Conservation (phyloP, 2,888 invertebrate species). For the Nomada ferruginata region DNA sequence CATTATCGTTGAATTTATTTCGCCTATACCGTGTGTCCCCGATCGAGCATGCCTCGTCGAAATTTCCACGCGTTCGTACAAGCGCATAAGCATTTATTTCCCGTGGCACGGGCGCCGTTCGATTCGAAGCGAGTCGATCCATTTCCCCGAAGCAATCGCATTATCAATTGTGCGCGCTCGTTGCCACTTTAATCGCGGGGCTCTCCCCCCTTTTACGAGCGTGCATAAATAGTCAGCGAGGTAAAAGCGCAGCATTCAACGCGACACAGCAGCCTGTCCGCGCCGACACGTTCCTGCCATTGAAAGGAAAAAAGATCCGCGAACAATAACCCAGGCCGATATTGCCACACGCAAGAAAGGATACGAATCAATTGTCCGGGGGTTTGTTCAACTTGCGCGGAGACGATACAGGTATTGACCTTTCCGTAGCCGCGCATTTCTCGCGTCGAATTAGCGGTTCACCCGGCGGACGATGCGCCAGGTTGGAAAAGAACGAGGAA, state of each 20-base stretch:
- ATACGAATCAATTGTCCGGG: not conserved
- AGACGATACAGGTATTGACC: too few species aligned
- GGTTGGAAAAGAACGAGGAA: slow-evolving; percentile 12
- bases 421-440: too few species aligned
- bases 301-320: not conserved
- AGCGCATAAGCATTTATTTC: too few species aligned
- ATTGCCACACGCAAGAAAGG: not conserved
- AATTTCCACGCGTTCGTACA: not conserved
- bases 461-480: not conserved
- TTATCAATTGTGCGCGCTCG: not conserved
- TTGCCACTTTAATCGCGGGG: not conserved
- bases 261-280: not conserved
- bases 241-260: not conserved
- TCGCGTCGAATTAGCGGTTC: not conserved
- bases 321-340: not conserved
- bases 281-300: not conserved
- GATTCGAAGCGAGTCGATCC: not conserved
- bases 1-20: slow-evolving; percentile 42
- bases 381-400: not conserved
- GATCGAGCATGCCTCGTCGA: not conserved
- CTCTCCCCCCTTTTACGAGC: not conserved
- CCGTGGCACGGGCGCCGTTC: too few species aligned
- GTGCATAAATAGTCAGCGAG: not conserved
- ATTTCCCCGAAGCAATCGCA: not conserved
- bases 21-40: not conserved